A percentile compares a stretch with the other conserved stretches of the same genome.
Evolutionary conservation across 1,140 invertebrate species (phyloP).

Genomic region (Lordiphosa clarofinis): DNA sequence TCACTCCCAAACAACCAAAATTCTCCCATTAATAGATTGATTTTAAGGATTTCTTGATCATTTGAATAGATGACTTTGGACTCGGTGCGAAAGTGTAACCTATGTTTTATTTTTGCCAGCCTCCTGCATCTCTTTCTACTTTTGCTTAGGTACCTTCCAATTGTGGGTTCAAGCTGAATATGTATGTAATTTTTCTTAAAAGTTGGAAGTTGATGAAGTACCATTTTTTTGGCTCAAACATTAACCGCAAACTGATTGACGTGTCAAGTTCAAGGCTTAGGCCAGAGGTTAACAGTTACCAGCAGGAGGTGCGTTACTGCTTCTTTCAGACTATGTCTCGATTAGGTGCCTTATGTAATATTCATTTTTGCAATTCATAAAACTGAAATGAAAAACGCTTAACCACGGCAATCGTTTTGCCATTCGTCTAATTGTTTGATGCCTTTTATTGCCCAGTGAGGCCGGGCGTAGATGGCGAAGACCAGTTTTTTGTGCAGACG

Average conservation of each 20-base stretch:
- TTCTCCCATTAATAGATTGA: too few species aligned
- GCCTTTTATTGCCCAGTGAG: conserved; percentile 65
- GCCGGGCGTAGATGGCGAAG: conserved; percentile 49
- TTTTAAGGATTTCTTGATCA: too few species aligned
- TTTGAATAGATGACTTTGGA: too few species aligned
- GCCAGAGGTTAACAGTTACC: conserved; percentile 2
- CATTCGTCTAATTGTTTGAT: conserved; percentile 66
- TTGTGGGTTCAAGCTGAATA: too few species aligned
- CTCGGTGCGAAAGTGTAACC: too few species aligned
- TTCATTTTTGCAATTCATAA: conserved; percentile 49
- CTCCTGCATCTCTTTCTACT: too few species aligned
- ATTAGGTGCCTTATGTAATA: conserved; percentile 25
- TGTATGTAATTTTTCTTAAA: too few species aligned
- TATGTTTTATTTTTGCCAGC: too few species aligned
- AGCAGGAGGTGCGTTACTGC: conserved; percentile 4
- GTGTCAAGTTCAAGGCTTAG: conserved; percentile 6
- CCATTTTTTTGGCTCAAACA: too few species aligned
- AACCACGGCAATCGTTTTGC: conserved; percentile 40
- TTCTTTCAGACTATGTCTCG: neutral
- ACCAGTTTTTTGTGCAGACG: conserved; percentile 50
- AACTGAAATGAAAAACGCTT: conserved; percentile 12
- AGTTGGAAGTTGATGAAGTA: too few species aligned
- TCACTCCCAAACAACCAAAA: too few species aligned
- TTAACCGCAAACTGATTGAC: neutral
- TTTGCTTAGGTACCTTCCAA: too few species aligned